These are phyloP conservation scores for Aphrophora alni DNA, from an alignment of 2,888 invertebrate species.

Conservation along the genomic window DNA sequence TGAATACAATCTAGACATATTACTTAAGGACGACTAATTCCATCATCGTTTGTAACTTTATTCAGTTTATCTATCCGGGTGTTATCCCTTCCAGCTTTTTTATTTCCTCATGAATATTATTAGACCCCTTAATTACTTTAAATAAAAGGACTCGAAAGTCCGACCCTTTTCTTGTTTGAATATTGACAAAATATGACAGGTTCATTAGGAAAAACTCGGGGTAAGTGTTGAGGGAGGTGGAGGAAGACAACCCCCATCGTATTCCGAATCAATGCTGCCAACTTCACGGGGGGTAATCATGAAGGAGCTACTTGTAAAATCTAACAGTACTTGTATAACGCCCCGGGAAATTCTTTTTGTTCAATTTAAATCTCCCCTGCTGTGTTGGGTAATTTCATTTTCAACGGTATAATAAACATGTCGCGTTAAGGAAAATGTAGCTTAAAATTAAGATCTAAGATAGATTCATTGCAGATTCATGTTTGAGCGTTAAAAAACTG, in stretches of 20 bases:
- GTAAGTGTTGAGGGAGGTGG: neutral
- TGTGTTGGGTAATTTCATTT: too few species aligned
- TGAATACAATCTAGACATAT: too few species aligned
- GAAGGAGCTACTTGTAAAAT: neutral
- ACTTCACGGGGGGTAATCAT: neutral
- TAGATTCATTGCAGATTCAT: too few species aligned
- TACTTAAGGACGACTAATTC: too few species aligned
- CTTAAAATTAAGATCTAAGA: too few species aligned
- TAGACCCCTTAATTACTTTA: neutral
- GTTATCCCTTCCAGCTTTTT: neutral
- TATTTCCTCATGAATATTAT: neutral
- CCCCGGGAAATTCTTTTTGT: neutral
- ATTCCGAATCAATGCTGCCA: neutral
- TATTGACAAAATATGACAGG: conserved; percentile 9
- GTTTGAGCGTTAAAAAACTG: too few species aligned
- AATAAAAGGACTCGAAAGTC: neutral
- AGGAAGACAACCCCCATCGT: neutral
- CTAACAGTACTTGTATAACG: neutral
- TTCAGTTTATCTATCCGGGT: neutral
- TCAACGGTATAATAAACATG: too few species aligned
- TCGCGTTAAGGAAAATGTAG: too few species aligned
- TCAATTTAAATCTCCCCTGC: neutral
- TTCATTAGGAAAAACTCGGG: neutral
- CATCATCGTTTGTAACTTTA: neutral
- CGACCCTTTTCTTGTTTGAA: neutral